A percentile compares a stretch with the other conserved stretches of the same genome.
phyloP scores from a whole-genome alignment of 2,797 vertebrate species.

The Sarcophilus harrisii region DNA sequence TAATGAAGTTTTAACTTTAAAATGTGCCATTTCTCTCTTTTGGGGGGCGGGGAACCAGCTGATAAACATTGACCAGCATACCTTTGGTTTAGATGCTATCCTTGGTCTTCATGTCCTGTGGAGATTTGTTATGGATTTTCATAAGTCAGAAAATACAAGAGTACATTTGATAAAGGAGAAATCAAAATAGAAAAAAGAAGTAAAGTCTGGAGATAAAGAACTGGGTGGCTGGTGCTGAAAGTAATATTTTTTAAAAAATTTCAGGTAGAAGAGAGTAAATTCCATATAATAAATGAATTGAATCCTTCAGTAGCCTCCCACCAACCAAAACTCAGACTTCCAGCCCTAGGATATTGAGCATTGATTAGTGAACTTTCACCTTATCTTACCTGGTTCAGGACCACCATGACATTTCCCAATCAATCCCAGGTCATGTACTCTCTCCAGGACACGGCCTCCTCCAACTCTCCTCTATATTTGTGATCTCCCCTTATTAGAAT shows the following conservation, averaged over 20 bases:
- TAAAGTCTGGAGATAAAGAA: neutral
- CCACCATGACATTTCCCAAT: neutral
- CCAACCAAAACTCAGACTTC: neutral
- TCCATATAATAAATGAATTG: neutral
- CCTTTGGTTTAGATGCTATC: neutral
- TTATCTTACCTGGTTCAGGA: neutral
- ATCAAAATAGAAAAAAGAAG: neutral
- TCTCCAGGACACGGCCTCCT: neutral
- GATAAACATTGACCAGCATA: neutral
- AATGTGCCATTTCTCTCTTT: neutral
- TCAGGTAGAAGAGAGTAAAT: neutral
- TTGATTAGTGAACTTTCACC: neutral
- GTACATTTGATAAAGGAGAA: neutral
- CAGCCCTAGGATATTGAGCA: neutral
- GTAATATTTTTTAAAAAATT: neutral
- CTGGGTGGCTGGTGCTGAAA: neutral
- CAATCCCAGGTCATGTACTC: neutral
- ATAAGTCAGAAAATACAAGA: neutral
- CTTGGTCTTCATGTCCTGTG: neutral
- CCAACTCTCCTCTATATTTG: neutral
- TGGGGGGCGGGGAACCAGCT: neutral
- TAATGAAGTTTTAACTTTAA: neutral
- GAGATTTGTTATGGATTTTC: neutral
- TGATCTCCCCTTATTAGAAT: neutral
- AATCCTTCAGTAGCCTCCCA: neutral